Percentiles rank a stretch among this genome's conserved stretches.
Evolutionary conservation across 1,140 invertebrate species (phyloP).

Genomic region (Thaumatotibia leucotreta): DNA sequence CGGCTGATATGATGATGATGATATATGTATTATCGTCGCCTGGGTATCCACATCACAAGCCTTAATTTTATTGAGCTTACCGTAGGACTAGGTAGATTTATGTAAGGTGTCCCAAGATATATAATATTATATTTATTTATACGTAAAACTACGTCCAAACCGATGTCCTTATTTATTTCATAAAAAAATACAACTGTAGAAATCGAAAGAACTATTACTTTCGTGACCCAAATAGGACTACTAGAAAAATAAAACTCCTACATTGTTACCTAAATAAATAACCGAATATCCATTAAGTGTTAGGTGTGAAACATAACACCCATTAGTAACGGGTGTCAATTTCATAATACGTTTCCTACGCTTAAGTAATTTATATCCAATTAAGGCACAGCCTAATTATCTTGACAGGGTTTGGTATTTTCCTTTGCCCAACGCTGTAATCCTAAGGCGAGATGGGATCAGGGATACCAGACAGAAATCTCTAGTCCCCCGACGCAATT

Average conservation of each 20-base stretch:
- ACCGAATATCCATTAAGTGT: neutral
- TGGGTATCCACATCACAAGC: too few species aligned
- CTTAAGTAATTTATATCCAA: constrained; percentile 8
- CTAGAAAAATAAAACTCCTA: neutral
- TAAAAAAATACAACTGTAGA: too few species aligned
- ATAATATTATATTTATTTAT: too few species aligned
- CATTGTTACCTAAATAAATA: neutral
- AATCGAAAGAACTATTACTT: too few species aligned
- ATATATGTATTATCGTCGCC: too few species aligned
- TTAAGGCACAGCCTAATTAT: neutral
- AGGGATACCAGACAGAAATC: neutral
- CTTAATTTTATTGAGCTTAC: too few species aligned
- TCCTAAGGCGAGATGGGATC: constrained; percentile 27
- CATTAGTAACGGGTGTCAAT: neutral
- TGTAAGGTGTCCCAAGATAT: too few species aligned
- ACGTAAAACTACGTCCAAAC: too few species aligned
- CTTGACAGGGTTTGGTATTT: constrained; percentile 1
- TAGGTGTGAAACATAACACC: neutral
- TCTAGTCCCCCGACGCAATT: neutral
- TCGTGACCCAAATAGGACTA: too few species aligned
- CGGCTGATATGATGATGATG: too few species aligned
- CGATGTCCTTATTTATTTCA: too few species aligned
- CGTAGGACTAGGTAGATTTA: too few species aligned
- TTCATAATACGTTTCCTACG: neutral
- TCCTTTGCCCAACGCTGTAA: constrained; percentile 19